These are phyloP conservation scores for Pangasianodon gigas DNA, from an alignment of 2,113 vertebrate species.

Conservation along the genomic window DNA sequence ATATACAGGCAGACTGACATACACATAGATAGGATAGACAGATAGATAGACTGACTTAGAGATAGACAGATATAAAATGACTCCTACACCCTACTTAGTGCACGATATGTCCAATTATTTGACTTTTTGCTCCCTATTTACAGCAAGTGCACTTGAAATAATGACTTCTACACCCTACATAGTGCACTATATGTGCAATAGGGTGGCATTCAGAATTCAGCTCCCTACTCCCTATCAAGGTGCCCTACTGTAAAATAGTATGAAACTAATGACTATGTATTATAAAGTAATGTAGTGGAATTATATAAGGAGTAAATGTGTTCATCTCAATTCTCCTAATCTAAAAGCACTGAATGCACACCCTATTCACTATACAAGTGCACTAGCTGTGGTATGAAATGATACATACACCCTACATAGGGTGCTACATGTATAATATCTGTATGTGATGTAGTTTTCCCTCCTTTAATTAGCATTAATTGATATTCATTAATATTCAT, in stretches of 20 bases:
- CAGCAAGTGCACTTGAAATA: background rate
- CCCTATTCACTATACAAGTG: background rate
- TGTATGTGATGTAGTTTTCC: background rate
- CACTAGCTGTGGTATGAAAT: background rate
- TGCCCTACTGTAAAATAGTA: background rate
- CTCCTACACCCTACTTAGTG: background rate
- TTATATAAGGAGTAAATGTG: background rate
- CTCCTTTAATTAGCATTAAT: background rate
- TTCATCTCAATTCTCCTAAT: background rate
- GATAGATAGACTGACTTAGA: background rate
- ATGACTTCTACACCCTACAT: background rate
- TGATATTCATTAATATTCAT: background rate
- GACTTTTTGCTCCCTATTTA: background rate
- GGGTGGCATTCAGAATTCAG: background rate
- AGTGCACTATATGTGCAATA: background rate
- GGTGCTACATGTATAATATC: background rate
- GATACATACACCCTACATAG: background rate
- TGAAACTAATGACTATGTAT: background rate
- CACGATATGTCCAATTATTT: background rate
- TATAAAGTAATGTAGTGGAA: background rate
- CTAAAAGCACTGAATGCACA: background rate
- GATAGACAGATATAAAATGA: background rate
- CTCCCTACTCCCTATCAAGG: background rate
- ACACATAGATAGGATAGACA: background rate
- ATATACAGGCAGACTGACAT: background rate